A percentile compares a stretch with the other conserved stretches of the same genome.
Evolutionary conservation across 2,888 invertebrate genomes (phyloP).

Genomic region (Nebria salina): DNA sequence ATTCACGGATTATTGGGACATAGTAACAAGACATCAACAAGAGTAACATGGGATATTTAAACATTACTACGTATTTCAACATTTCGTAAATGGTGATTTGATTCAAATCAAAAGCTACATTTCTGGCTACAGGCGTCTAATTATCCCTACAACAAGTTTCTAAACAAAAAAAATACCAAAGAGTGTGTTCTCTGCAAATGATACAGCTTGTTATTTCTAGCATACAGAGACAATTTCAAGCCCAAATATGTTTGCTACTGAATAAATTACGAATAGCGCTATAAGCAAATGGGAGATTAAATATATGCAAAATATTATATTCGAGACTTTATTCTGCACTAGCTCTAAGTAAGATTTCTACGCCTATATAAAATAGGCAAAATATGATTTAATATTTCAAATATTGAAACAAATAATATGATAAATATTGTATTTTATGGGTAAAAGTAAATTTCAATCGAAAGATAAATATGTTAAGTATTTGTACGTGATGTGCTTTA

Average conservation of each 20-base stretch:
- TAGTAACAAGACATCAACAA: not conserved
- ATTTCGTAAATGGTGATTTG: not conserved
- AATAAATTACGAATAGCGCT: too few species aligned
- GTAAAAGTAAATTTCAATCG: not conserved
- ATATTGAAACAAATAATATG: not conserved
- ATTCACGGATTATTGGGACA: not conserved
- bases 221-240: too few species aligned
- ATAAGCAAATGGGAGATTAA: too few species aligned
- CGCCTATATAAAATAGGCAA: not conserved
- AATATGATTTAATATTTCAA: not conserved
- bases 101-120: not conserved
- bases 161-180: too few species aligned
- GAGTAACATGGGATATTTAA: not conserved
- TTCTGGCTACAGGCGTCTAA: not conserved
- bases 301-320: too few species aligned
- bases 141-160: too few species aligned
- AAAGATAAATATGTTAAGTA: not conserved
- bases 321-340: too few species aligned
- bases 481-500: not conserved
- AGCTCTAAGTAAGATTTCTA: not conserved
- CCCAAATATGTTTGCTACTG: too few species aligned
- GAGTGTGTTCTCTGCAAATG: too few species aligned
- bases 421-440: not conserved
- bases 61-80: not conserved
- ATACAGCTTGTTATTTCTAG: too few species aligned